A percentile compares a stretch with the other conserved stretches of the same genome.
Evolutionary conservation across 1,140 invertebrate species (phyloP).

Genomic region (Papilio aristodemus): DNA sequence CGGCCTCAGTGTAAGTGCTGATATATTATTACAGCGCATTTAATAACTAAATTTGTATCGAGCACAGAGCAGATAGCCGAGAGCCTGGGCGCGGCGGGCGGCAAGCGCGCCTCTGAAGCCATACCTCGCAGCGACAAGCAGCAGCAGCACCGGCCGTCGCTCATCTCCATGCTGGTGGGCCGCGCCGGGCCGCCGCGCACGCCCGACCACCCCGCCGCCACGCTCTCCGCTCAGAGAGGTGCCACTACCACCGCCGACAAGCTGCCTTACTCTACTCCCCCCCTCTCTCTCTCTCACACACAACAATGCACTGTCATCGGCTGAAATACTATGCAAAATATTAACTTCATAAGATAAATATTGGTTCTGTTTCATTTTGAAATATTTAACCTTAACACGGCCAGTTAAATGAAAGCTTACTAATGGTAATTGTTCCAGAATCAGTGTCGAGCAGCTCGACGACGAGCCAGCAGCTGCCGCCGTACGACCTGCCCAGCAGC

Average conservation of each 20-base stretch:
- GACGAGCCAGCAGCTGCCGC: slow-evolving; percentile 75
- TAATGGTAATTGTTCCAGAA: slow-evolving; percentile 63
- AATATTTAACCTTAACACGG: no score
- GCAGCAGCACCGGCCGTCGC: slow-evolving; percentile 84
- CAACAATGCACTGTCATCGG: no score
- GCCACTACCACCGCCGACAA: neutral
- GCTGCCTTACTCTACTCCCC: no score
- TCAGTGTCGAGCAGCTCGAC: slow-evolving; percentile 83
- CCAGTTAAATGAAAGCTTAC: no score
- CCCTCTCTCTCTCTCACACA: no score
- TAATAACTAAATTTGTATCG: neutral
- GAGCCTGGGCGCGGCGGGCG: slow-evolving; percentile 52
- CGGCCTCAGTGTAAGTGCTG: no score
- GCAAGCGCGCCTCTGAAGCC: slow-evolving; percentile 67
- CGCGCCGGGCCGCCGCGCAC: slow-evolving; percentile 78
- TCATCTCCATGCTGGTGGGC: slow-evolving; percentile 86
- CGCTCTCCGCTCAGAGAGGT: slow-evolving; percentile 74
- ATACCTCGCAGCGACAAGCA: slow-evolving; percentile 79
- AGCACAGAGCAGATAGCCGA: slow-evolving; percentile 63
- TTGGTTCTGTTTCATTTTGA: no score
- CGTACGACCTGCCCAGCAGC: slow-evolving; percentile 47
- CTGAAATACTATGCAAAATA: no score
- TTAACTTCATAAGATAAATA: no score
- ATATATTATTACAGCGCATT: no score
- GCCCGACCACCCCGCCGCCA: slow-evolving; percentile 73